These are phyloP conservation scores for Sympetrum striolatum DNA, from an alignment of 2,888 invertebrate species.

Conservation along the genomic window DNA sequence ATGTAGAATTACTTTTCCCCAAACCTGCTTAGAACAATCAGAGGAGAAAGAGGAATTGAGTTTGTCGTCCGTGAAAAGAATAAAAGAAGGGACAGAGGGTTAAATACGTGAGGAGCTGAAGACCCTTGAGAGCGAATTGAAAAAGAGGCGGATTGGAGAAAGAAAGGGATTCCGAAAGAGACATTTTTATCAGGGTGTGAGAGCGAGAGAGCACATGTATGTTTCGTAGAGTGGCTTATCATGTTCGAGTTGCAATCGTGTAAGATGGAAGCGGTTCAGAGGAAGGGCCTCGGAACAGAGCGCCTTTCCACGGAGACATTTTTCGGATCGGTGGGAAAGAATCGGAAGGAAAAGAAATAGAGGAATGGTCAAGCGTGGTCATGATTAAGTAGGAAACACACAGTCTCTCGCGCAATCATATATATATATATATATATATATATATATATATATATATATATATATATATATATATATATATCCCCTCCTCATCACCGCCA, in stretches of 20 bases:
- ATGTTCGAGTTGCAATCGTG: conserved; percentile 4
- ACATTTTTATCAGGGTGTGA: not conserved
- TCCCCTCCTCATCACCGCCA: no score
- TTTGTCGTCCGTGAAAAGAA: not conserved
- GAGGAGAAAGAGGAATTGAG: not conserved
- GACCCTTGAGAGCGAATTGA: not conserved
- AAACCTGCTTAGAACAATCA: no score
- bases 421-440: no score
- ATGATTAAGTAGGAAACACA: no score
- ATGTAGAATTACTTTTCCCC: no score
- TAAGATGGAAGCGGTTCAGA: not conserved
- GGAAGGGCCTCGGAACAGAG: not conserved
- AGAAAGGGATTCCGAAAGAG: not conserved
- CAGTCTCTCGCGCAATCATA: no score
- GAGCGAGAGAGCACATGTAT: conserved; percentile 16
- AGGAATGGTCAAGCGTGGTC: no score
- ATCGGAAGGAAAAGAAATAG: not conserved
- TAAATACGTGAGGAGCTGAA: not conserved
- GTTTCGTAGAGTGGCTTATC: conserved; percentile 29
- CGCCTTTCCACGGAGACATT: not conserved
- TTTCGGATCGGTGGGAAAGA: not conserved
- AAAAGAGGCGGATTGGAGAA: not conserved
- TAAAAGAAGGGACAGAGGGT: not conserved
- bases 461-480: no score
- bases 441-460: no score